These are phyloP conservation scores for Glaucomys volans DNA, from an alignment of 2,113 vertebrate genomes.

Conservation along the genomic window DNA sequence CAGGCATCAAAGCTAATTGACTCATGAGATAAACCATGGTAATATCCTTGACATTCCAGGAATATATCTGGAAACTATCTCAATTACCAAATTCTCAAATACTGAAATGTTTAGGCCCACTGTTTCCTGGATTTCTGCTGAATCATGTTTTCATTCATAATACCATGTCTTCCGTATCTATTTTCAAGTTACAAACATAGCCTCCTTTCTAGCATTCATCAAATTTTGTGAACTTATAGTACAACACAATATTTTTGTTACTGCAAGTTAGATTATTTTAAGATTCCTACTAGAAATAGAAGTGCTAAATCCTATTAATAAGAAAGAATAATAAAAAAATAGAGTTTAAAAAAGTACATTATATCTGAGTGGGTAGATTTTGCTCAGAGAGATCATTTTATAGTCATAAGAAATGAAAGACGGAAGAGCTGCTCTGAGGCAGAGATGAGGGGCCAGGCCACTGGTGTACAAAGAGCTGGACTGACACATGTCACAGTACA, in stretches of 20 bases:
- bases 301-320: no score
- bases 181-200: background rate
- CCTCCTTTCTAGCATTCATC: background rate
- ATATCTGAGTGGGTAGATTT: background rate
- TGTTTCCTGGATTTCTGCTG: conserved; percentile 36
- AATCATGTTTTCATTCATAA: background rate
- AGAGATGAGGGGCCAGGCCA: rapidly evolving
- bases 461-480: no score
- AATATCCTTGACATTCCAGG: conserved; percentile 53
- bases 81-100: conserved; percentile 4
- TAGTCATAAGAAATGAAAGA: background rate
- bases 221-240: background rate
- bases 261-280: no score
- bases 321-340: no score
- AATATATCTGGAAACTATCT: conserved; percentile 59
- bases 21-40: conserved; percentile 40
- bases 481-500: background rate
- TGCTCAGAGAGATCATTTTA: background rate
- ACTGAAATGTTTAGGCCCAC: background rate
- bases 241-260: no score
- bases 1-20: conserved; percentile 4
- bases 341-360: no score
- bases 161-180: background rate
- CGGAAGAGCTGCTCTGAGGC: background rate
- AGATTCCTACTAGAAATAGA: no score